A percentile compares a stretch with the other conserved stretches of the same genome.
These are phyloP conservation scores for Mormoops blainvillei DNA, from an alignment of 2,113 vertebrate species.

Conservation along the genomic window DNA sequence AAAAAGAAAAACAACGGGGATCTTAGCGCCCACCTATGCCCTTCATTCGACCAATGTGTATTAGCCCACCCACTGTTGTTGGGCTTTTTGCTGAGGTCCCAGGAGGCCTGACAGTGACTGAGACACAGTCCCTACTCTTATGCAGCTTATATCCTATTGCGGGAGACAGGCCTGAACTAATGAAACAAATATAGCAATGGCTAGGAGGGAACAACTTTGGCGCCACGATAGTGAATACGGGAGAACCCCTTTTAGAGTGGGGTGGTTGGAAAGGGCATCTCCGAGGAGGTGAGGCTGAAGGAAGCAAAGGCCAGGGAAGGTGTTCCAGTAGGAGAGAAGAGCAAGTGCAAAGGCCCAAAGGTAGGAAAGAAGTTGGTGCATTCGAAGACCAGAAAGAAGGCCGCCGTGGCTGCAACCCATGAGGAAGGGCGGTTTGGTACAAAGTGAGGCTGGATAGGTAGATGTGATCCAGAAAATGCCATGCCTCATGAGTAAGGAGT, in stretches of 20 bases:
- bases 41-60: background rate
- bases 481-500: background rate
- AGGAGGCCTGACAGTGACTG: background rate
- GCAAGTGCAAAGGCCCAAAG: background rate
- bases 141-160: background rate
- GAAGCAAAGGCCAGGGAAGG: background rate
- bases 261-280: background rate
- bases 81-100: background rate
- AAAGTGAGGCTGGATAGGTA: background rate
- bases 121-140: background rate
- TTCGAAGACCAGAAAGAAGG: background rate
- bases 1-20: background rate
- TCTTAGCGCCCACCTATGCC: background rate
- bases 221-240: fast-evolving
- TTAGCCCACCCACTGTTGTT: background rate
- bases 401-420: background rate
- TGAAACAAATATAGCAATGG: background rate
- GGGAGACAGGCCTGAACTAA: background rate
- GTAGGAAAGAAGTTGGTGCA: background rate
- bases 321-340: background rate
- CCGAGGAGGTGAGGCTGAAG: background rate
- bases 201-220: background rate
- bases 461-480: background rate
- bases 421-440: background rate
- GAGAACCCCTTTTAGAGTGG: background rate